These are phyloP conservation scores for Melanerpes formicivorus DNA, from an alignment of 2,113 vertebrate species.

Conservation along the genomic window DNA sequence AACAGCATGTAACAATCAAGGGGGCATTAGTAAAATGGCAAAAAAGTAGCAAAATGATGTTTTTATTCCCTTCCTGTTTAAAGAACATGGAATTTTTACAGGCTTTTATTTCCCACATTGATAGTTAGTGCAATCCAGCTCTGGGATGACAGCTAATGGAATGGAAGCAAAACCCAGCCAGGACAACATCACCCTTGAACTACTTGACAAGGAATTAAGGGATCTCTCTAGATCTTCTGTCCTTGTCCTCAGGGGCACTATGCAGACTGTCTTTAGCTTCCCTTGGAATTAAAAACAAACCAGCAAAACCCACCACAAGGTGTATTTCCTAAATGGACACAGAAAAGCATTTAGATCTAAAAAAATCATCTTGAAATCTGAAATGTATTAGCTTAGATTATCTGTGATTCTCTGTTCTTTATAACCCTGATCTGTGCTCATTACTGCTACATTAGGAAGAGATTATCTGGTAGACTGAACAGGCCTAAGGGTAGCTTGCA, in stretches of 20 bases:
- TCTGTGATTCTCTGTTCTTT: not conserved
- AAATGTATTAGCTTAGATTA: not conserved
- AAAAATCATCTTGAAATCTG: not conserved
- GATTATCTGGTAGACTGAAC: not conserved
- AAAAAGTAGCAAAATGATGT: not conserved
- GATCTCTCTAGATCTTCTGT: too few species aligned
- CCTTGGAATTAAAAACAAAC: not conserved
- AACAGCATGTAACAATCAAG: not conserved
- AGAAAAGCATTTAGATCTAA: not conserved
- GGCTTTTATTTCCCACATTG: not conserved
- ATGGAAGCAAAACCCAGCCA: not conserved
- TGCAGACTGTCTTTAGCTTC: not conserved
- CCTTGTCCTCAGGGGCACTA: too few species aligned
- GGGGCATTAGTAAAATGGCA: not conserved
- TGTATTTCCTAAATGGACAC: not conserved
- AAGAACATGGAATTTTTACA: not conserved
- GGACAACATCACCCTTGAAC: not conserved
- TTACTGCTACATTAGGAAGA: not conserved
- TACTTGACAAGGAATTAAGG: too few species aligned
- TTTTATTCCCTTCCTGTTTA: not conserved
- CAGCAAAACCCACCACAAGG: too few species aligned
- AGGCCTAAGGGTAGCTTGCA: not conserved
- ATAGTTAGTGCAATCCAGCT: not conserved
- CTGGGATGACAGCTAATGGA: not conserved
- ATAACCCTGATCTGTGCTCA: not conserved